Evolutionary conservation across 2,888 invertebrate genomes (phyloP).

Genomic region (Nomada goodeniana): DNA sequence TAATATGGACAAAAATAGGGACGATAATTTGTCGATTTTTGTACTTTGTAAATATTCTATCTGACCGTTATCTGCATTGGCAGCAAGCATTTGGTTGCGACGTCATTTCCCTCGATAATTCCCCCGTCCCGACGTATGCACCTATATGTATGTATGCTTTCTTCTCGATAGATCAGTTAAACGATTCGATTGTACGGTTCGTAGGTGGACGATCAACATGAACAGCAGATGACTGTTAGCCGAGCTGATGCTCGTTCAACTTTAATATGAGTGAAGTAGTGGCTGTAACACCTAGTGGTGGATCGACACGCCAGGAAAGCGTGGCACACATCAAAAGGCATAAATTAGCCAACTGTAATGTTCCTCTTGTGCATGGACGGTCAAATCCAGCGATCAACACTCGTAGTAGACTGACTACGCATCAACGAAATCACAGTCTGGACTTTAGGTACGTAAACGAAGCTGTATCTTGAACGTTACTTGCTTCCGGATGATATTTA

Average conservation of each 20-base stretch:
- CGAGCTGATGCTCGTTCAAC: conserved; percentile 80
- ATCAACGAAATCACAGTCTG: conserved; percentile 95
- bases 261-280: conserved; percentile 84
- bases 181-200: conserved; percentile 39
- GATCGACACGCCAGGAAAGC: conserved; percentile 81
- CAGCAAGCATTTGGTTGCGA: background rate
- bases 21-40: background rate
- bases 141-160: no score
- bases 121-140: background rate
- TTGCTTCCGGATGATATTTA: conserved; percentile 39
- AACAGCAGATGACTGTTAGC: conserved; percentile 84
- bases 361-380: conserved; percentile 87
- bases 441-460: conserved; percentile 90
- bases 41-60: background rate
- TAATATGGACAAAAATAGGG: background rate
- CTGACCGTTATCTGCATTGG: background rate
- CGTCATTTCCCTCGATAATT: background rate
- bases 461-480: background rate
- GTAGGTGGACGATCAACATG: conserved; percentile 79
- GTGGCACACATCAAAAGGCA: conserved; percentile 83
- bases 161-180: background rate
- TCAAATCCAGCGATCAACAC: conserved; percentile 84
- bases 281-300: conserved; percentile 82
- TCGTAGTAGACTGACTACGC: conserved; percentile 87
- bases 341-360: conserved; percentile 83